Evolutionary conservation across 2,797 vertebrate genomes (phyloP).

Genomic region (Tadarida brasiliensis): DNA sequence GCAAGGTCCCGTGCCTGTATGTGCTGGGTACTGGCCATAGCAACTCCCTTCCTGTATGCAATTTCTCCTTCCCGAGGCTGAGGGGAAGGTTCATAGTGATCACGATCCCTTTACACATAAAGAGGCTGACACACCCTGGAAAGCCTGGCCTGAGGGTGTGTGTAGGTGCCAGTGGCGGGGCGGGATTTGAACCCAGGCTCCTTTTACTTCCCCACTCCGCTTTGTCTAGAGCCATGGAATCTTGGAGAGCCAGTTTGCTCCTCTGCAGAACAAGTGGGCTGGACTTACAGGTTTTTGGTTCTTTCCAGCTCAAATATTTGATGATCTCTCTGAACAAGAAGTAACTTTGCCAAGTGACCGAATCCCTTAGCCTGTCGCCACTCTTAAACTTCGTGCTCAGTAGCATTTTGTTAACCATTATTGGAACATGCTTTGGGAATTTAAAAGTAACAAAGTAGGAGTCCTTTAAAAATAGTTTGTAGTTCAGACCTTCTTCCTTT

Average conservation of each 20-base stretch:
- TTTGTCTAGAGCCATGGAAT: background rate
- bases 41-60: background rate
- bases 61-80: background rate
- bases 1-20: background rate
- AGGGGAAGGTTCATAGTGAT: background rate
- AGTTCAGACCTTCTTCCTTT: background rate
- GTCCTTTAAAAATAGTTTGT: background rate
- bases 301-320: constrained; percentile 30
- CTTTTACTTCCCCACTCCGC: background rate
- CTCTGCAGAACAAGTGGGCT: background rate
- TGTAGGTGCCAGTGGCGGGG: fast-evolving
- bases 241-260: background rate
- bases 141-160: background rate
- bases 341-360: background rate
- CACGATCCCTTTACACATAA: background rate
- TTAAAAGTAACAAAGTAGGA: background rate
- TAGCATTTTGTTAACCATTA: background rate
- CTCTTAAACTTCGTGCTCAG: constrained; percentile 12
- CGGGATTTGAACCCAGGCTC: background rate
- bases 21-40: background rate
- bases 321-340: background rate
- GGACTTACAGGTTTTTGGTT: background rate
- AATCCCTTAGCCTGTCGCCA: background rate
- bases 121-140: background rate
- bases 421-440: constrained; percentile 40